Evolutionary conservation across 2,888 invertebrate genomes (phyloP).

Genomic region (Odontomyia ornata): DNA sequence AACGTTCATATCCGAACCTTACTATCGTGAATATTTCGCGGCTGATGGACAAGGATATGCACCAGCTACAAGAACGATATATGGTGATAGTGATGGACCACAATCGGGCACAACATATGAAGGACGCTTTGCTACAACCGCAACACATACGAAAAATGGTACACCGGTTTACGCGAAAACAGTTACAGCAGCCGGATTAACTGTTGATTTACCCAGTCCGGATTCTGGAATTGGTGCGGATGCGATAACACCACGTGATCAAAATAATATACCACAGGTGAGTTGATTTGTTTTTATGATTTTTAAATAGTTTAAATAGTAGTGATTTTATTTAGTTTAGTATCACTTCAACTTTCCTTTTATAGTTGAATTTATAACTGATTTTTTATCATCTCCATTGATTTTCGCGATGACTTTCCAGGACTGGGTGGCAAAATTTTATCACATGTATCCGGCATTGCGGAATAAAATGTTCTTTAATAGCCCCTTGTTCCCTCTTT

Average conservation of each 20-base stretch:
- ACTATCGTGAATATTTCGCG: slow-evolving; percentile 80
- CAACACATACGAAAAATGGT: slow-evolving; percentile 57
- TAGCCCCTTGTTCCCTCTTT: too few relatives aligned
- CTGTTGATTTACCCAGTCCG: slow-evolving; percentile 93
- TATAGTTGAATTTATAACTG: background rate
- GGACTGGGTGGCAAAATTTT: slow-evolving; percentile 45
- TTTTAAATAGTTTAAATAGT: background rate
- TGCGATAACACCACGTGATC: slow-evolving; percentile 90
- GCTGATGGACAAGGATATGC: slow-evolving; percentile 65
- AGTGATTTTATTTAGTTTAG: background rate
- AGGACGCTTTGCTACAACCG: slow-evolving; percentile 60
- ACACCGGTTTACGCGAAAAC: slow-evolving; percentile 63
- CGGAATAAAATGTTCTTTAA: too few relatives aligned
- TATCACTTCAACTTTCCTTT: slow-evolving; percentile 27
- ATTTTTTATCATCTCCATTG: background rate
- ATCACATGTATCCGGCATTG: background rate
- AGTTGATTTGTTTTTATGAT: slow-evolving; percentile 61
- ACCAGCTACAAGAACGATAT: slow-evolving; percentile 60
- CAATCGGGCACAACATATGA: slow-evolving; percentile 62
- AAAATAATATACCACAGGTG: slow-evolving; percentile 90
- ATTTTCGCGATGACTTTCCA: slow-evolving; percentile 29
- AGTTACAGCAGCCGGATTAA: slow-evolving; percentile 80
- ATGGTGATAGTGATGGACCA: slow-evolving; percentile 61
- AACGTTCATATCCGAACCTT: slow-evolving; percentile 75
- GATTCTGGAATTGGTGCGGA: slow-evolving; percentile 96